Evolutionary conservation across 2,888 invertebrate genomes (phyloP).

Genomic region (Agrotis segetum): DNA sequence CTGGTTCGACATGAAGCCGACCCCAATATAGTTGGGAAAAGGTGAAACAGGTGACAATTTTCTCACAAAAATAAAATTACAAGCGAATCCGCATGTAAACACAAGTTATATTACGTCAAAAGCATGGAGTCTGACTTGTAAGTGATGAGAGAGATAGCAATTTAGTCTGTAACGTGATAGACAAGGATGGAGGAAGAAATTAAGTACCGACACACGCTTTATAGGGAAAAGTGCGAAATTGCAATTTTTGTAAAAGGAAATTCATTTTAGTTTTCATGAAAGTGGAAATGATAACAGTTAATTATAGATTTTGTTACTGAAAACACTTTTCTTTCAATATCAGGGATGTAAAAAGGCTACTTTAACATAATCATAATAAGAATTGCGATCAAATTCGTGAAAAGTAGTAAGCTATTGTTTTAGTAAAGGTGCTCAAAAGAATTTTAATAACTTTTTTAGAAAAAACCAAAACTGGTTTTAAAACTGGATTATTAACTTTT

Average conservation of each 20-base stretch:
- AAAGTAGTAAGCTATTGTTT: too few relatives aligned
- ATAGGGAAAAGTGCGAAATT: conserved; percentile 69
- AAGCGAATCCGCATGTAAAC: conserved; percentile 50
- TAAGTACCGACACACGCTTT: conserved; percentile 78
- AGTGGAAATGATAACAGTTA: too few relatives aligned
- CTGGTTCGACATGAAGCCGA: background rate
- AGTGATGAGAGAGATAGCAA: conserved; percentile 72
- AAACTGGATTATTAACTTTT: too few relatives aligned
- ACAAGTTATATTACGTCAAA: conserved; percentile 66
- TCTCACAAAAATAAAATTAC: conserved; percentile 15
- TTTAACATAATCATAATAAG: too few relatives aligned
- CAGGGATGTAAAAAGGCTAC: too few relatives aligned
- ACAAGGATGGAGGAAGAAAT: conserved; percentile 79
- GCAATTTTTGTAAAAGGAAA: conserved; percentile 47
- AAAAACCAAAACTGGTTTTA: too few relatives aligned
- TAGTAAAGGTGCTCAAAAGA: too few relatives aligned
- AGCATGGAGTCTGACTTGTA: conserved; percentile 73
- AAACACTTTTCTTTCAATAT: too few relatives aligned
- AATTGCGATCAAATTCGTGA: too few relatives aligned
- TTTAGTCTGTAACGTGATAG: conserved; percentile 55
- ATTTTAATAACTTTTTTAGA: too few relatives aligned
- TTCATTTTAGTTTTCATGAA: background rate
- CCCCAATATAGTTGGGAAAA: background rate
- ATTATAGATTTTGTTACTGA: too few relatives aligned
- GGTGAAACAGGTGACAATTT: fast-evolving